Conservation (phyloP, 2,888 invertebrate species). For the Scaptodrosophila latifasciaeformis region DNA sequence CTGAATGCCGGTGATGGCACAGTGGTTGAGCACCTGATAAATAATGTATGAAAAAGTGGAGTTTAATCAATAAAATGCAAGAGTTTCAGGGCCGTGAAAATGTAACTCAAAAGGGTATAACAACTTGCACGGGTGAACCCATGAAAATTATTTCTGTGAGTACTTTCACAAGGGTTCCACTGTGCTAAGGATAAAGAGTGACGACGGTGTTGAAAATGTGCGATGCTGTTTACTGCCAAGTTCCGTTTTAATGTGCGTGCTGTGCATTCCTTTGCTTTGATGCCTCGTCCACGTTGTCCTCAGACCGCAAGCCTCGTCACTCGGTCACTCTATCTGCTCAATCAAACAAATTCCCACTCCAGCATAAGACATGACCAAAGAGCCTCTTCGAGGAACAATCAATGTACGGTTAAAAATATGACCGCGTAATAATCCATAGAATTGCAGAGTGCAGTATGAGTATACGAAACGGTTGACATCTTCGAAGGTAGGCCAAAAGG, state of each 20-base stretch:
- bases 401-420: conserved; percentile 51
- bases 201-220: too few relatives aligned
- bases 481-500: conserved; percentile 9
- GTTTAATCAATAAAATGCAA: not conserved
- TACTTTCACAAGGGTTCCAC: too few relatives aligned
- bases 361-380: conserved; percentile 12
- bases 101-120: too few relatives aligned
- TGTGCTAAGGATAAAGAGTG: too few relatives aligned
- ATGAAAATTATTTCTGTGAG: too few relatives aligned
- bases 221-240: conserved; percentile 50
- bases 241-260: conserved; percentile 41
- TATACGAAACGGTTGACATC: conserved; percentile 35
- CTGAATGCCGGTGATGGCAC: conserved; percentile 11
- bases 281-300: conserved; percentile 15
- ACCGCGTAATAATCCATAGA: conserved; percentile 59
- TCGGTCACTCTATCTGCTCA: not conserved
- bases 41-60: not conserved
- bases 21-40: too few relatives aligned
- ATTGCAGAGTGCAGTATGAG: conserved; percentile 54
- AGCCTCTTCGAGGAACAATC: conserved; percentile 48
- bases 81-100: too few relatives aligned
- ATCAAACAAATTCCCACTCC: too few relatives aligned
- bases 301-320: conserved; percentile 15
- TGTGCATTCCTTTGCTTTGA: conserved; percentile 41
- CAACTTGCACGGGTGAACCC: too few relatives aligned